Evolutionary conservation across 2,113 vertebrate genomes (phyloP).

Genomic region (Oceanites oceanicus): DNA sequence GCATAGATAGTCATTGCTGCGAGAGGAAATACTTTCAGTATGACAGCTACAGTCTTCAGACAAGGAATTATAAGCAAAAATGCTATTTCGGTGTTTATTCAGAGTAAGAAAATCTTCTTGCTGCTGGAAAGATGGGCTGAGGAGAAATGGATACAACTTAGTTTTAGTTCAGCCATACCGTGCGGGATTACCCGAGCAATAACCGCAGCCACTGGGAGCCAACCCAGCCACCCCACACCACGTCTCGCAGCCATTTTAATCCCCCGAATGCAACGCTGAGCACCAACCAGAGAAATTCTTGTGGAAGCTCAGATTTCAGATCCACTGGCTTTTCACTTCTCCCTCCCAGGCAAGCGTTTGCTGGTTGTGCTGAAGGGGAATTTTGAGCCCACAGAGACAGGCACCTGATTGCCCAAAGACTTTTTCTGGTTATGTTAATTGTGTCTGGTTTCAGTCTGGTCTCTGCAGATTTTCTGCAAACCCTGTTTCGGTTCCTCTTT

Average conservation of each 20-base stretch:
- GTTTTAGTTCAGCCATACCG: not conserved
- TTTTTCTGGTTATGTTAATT: not conserved
- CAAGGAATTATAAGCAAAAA: not conserved
- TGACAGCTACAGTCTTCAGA: not conserved
- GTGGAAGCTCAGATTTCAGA: constrained; percentile 49
- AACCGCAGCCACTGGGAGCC: not conserved
- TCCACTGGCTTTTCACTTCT: constrained; percentile 2
- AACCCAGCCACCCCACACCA: not conserved
- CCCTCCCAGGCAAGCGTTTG: not conserved
- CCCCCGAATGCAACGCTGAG: not conserved
- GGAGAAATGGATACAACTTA: not conserved
- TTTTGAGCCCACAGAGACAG: not conserved
- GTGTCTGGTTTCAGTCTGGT: constrained; percentile 19
- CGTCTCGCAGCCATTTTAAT: not conserved
- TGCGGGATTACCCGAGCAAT: not conserved
- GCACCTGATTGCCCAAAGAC: constrained; percentile 14
- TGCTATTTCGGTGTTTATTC: not conserved
- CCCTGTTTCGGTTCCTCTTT: not conserved
- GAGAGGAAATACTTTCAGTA: not conserved
- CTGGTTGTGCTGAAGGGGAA: constrained; percentile 42
- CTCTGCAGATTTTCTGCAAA: not conserved
- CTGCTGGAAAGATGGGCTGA: constrained; percentile 9
- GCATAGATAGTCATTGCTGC: not conserved
- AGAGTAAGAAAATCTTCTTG: not conserved
- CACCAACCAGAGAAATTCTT: constrained; percentile 25